A percentile compares a stretch with the other conserved stretches of the same genome.
Evolutionary conservation across 1,140 invertebrate species (phyloP).

Genomic region (Stenopsyche tienmushanensis): DNA sequence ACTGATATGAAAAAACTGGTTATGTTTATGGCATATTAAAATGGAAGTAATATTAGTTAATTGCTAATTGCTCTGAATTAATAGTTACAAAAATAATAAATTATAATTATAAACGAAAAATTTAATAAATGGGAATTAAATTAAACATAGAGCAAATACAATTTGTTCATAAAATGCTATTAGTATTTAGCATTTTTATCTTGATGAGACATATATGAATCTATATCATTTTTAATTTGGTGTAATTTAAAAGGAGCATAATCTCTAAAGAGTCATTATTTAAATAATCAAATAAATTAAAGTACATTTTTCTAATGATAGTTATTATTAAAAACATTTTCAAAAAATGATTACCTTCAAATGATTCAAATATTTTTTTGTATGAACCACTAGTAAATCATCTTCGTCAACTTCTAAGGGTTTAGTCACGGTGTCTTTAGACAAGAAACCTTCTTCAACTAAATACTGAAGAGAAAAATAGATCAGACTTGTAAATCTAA

Average conservation of each 20-base stretch:
- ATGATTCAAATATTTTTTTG: constrained; percentile 69
- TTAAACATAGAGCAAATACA: not conserved
- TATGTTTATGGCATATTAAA: too few relatives aligned
- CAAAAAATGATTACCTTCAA: constrained; percentile 56
- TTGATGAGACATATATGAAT: too few relatives aligned
- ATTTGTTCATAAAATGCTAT: not conserved
- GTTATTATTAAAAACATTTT: constrained; percentile 8
- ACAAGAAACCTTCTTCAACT: constrained; percentile 56
- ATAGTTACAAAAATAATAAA: not conserved
- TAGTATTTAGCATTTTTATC: too few relatives aligned
- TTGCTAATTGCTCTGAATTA: not conserved
- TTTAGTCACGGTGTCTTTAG: constrained; percentile 57
- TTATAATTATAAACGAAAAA: constrained; percentile 12
- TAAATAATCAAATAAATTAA: constrained; percentile 23
- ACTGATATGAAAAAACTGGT: too few relatives aligned
- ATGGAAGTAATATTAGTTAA: not conserved
- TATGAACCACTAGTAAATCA: constrained; percentile 73
- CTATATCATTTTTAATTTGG: too few relatives aligned
- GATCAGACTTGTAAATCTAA: constrained; percentile 10
- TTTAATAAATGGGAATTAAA: constrained; percentile 13
- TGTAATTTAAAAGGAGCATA: too few relatives aligned
- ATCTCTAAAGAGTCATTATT: too few relatives aligned
- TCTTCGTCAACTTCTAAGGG: constrained; percentile 69
- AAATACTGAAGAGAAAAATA: constrained; percentile 56
- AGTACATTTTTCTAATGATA: too few relatives aligned